A percentile compares a stretch with the other conserved stretches of the same genome.
phyloP scores from a whole-genome alignment of 92 coral and sea anemone species.

The Metridium senile region DNA sequence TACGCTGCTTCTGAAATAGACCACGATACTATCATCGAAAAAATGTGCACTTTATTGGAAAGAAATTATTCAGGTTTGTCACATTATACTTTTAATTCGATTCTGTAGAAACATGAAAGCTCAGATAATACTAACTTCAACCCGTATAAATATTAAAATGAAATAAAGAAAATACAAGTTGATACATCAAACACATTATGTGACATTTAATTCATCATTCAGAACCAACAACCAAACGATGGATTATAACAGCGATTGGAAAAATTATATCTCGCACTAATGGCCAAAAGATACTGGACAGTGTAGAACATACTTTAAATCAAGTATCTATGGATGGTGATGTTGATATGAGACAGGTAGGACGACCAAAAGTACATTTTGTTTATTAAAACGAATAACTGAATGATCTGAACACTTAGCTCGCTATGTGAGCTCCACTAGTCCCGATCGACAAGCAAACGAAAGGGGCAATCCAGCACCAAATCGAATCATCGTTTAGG shows the following conservation, averaged over 20 bases:
- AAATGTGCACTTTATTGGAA: conserved; percentile 67
- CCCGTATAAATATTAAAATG: too few relatives aligned
- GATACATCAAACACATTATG: too few relatives aligned
- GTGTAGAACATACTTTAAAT: conserved; percentile 45
- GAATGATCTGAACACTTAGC: too few relatives aligned
- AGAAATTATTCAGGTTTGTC: conserved; percentile 79
- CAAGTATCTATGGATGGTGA: conserved; percentile 46
- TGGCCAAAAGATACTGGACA: conserved; percentile 48
- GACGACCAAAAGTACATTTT: too few relatives aligned
- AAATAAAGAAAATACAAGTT: too few relatives aligned
- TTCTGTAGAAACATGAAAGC: too few relatives aligned
- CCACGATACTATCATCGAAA: conserved; percentile 59
- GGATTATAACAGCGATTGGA: conserved; percentile 79
- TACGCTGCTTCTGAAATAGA: conserved; percentile 60
- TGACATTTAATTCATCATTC: neutral
- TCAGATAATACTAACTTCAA: too few relatives aligned
- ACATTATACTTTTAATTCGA: neutral
- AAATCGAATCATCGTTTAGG: too few relatives aligned
- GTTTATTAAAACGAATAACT: too few relatives aligned
- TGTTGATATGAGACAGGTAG: conserved; percentile 87
- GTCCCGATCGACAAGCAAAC: too few relatives aligned
- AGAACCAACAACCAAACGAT: conserved; percentile 85
- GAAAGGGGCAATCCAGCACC: too few relatives aligned
- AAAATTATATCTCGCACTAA: conserved; percentile 69
- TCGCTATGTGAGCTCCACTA: too few relatives aligned